Conservation (phyloP, 2,888 invertebrate species). For the Eudemis profundana region DNA sequence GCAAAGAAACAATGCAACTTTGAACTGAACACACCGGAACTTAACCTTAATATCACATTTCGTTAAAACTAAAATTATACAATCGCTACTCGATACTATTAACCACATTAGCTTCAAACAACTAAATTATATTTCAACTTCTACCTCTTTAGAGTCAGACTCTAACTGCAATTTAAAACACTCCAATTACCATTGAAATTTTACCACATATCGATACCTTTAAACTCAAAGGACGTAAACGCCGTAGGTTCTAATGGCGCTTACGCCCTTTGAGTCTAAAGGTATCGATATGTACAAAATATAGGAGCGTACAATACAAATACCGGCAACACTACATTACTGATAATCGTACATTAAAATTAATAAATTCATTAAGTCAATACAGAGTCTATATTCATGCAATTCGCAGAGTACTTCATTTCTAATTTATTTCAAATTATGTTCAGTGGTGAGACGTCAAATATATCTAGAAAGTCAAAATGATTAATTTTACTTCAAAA, state of each 20-base stretch:
- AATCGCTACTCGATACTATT: slow-evolving; percentile 25
- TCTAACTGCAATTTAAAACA: slow-evolving; percentile 8
- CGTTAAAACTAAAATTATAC: slow-evolving; percentile 51
- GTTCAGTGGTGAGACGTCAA: background rate
- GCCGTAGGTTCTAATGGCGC: no score
- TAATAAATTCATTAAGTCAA: background rate
- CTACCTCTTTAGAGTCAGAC: slow-evolving; percentile 7
- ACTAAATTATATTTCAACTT: slow-evolving; percentile 13
- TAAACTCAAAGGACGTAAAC: slow-evolving; percentile 2
- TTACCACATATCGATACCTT: no score
- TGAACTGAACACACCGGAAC: slow-evolving; percentile 56
- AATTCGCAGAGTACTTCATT: background rate
- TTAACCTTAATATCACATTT: slow-evolving; percentile 77
- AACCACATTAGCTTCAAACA: slow-evolving; percentile 12
- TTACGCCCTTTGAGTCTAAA: no score
- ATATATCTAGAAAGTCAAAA: background rate
- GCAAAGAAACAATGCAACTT: slow-evolving; percentile 29
- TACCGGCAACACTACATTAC: background rate
- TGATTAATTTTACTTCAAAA: no score
- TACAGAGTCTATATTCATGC: background rate
- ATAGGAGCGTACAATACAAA: background rate
- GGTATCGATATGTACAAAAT: no score
- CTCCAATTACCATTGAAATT: slow-evolving; percentile 1
- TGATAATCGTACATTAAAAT: background rate
- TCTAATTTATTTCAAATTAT: background rate